These are phyloP conservation scores for Odontomachus brunneus DNA, from an alignment of 1,140 invertebrate species.

Conservation along the genomic window DNA sequence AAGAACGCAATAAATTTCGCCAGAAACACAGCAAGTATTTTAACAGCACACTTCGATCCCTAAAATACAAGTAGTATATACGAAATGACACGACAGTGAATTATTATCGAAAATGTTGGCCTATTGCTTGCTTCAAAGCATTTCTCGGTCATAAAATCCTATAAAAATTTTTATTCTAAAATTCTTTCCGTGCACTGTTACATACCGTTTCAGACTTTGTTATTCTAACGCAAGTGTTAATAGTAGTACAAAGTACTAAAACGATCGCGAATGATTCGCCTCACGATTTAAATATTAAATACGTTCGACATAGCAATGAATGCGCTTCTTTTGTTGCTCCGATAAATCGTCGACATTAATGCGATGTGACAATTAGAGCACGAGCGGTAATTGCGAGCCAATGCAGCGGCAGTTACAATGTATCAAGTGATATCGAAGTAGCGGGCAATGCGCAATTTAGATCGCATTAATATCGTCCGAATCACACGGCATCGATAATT, in stretches of 20 bases:
- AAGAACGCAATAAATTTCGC: no score
- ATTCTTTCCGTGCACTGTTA: no score
- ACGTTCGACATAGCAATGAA: conserved; percentile 5
- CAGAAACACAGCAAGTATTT: no score
- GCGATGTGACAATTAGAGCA: conserved; percentile 8
- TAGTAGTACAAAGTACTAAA: background rate
- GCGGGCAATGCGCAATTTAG: conserved; percentile 18
- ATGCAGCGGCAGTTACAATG: conserved; percentile 10
- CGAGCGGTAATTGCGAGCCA: background rate
- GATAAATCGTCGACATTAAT: background rate
- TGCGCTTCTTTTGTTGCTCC: background rate
- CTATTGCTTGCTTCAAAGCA: no score
- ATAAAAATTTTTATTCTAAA: no score
- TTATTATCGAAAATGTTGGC: no score
- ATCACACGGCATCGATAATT: conserved; percentile 64
- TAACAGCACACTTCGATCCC: no score
- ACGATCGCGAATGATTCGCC: background rate
- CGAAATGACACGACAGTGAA: no score
- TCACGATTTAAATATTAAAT: conserved; percentile 14
- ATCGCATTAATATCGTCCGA: conserved; percentile 50
- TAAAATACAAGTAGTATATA: no score
- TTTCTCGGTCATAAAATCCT: no score
- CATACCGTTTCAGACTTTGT: no score
- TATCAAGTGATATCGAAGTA: conserved; percentile 38
- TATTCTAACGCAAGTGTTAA: background rate